phyloP scores from a whole-genome alignment of 1,140 invertebrate genomes.

The Zeugodacus cucurbitae region DNA sequence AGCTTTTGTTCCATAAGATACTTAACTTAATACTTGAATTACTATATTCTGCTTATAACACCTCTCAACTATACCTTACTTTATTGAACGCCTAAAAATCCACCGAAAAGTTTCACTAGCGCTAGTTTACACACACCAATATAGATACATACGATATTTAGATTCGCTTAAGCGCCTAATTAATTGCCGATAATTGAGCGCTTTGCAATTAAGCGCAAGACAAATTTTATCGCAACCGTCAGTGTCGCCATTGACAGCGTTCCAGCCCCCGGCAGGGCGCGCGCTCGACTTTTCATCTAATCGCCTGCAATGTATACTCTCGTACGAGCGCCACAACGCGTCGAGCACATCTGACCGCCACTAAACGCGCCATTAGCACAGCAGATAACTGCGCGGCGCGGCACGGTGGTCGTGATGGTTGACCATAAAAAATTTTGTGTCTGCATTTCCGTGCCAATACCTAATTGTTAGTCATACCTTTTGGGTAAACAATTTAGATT shows the following conservation, averaged over 20 bases:
- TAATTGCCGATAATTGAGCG: slow-evolving; percentile 34
- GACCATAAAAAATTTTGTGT: slow-evolving; percentile 6
- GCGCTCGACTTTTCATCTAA: not conserved
- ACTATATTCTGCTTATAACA: too few species aligned
- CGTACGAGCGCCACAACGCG: too few species aligned
- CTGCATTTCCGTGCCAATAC: slow-evolving; percentile 35
- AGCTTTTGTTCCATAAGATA: too few species aligned
- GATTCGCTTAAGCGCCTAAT: not conserved
- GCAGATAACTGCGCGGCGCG: not conserved
- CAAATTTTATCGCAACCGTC: not conserved
- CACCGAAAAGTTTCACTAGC: too few species aligned
- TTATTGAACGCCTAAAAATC: too few species aligned
- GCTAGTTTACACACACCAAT: not conserved
- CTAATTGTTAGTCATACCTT: slow-evolving; percentile 39
- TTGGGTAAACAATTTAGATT: slow-evolving; percentile 17
- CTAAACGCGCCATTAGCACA: not conserved
- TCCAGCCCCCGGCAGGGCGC: not conserved
- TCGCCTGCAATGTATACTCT: not conserved
- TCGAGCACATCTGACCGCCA: not conserved
- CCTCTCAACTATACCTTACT: too few species aligned
- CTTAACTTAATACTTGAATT: too few species aligned
- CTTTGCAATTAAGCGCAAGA: slow-evolving; percentile 8
- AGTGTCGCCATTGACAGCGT: not conserved
- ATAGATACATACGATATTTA: too few species aligned
- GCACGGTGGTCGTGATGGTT: not conserved